Base-by-base conservation (phyloP, 2,797 vertebrate species). In the Moxostoma hubbsi region DNA sequence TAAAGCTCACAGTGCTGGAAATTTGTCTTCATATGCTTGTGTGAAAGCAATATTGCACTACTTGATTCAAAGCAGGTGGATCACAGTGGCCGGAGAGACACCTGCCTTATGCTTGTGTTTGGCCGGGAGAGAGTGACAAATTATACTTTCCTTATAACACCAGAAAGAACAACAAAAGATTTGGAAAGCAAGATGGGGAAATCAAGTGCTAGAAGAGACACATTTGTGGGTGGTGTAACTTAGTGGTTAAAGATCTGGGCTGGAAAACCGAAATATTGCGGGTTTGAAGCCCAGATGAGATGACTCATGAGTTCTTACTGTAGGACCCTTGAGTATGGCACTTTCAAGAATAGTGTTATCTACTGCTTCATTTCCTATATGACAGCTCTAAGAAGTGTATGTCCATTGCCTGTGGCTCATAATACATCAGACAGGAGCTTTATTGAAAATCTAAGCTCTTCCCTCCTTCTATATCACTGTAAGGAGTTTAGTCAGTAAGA, bases 1-100 rank as follows among this genome's bases (percentile, higher is more conserved):
- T 62, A 70, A 63, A 78, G 54, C 24, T 77, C 49, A 63, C n/a
- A 62, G 15, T 4, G 9, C 53, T 78, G 16, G 67, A 64, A 67
- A 78, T 78, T 71, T 71, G 59, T 78, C 76, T 78, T 78, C 36
- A 64, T 78, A 63, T n/a, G 16, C 12, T 54, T 13, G 46, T 71
- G 67, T 47, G 15, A 63, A 50, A 55, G 16, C 43, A 54, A 64
- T 13, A 64, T 64, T n/a, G n/a, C 12, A 13, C 16, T 15, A 16
- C 73, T 47, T 65, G 64, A 77, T 77, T 77, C 64, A 77, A 76
- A 51, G 62, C 74, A 36, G 47, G 16, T 16, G 50, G 64, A 67
- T 77, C 43, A 51, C 57, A 63, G 49, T 0, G 36, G 47, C 4
- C 24, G 18, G 63, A 46, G 55, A 74, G 9, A 66, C 15, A 57